phyloP scores from a whole-genome alignment of 2,113 vertebrate genomes.

The Chloropsis cyanopogon region DNA sequence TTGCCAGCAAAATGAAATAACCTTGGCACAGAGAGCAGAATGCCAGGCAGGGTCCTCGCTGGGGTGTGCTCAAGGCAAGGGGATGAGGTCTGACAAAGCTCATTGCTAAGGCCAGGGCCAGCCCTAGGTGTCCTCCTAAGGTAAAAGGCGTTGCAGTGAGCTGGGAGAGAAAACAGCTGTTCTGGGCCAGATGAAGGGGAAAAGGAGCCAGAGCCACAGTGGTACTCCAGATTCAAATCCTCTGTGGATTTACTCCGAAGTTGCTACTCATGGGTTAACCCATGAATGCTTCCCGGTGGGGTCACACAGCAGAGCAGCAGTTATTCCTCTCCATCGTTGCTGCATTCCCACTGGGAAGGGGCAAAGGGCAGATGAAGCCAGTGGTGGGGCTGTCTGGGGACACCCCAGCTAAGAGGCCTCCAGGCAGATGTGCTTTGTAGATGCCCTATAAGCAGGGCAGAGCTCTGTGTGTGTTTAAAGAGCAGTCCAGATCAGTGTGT shows the following conservation, averaged over 20 bases:
- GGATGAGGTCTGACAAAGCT: fast-evolving
- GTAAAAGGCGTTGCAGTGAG: background rate
- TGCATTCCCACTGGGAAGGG: background rate
- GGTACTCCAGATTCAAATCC: background rate
- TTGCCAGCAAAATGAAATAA: background rate
- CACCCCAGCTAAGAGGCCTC: background rate
- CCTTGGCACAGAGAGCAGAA: background rate
- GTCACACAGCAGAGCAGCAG: background rate
- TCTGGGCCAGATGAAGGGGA: fast-evolving
- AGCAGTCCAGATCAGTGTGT: background rate
- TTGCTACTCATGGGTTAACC: background rate
- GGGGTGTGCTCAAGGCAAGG: background rate
- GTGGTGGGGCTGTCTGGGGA: background rate
- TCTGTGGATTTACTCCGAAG: background rate
- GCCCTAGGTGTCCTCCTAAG: slow-evolving; percentile 20
- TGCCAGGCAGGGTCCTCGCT: background rate
- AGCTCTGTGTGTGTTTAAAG: background rate
- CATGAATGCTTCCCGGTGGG: fast-evolving
- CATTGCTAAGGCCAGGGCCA: background rate
- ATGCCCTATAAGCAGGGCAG: background rate
- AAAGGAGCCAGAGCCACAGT: background rate
- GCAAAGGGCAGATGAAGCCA: background rate
- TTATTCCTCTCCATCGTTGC: background rate
- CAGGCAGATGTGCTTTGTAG: fast-evolving
- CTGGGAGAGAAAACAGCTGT: background rate